Base-by-base conservation (phyloP, 2,888 invertebrate genomes). In the Leucozona laternaria region DNA sequence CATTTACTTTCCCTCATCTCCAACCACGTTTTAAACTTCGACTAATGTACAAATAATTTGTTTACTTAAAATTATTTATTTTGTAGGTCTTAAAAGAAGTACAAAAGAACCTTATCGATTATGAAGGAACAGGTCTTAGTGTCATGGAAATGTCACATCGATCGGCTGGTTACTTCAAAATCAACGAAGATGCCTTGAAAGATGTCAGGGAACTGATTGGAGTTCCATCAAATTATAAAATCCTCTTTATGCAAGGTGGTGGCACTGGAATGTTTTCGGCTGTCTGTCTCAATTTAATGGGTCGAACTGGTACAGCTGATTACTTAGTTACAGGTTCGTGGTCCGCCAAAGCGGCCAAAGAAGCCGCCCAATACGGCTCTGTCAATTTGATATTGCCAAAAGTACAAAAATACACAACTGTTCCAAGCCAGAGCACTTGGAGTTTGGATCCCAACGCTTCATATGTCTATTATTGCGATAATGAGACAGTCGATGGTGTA, bases 401-500 rank as follows among this genome's bases (percentile, higher is more conserved):
- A 89, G 93, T 94, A 0, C 94, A 94, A n/a, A 95, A 95, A 89
- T 97, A 96, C 90, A 95, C 94, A 6, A 94, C 95, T 62, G 96
- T 98, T 88, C 97, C 98, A 0, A 94, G 96, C 71, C 94, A 94
- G 79, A 94, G 94, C 0, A 94, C 94, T 3, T 98, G 98, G 98
- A 97, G 96, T 25, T 93, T 98, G 11, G 95, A 96, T 91, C 95
- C 97, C 0, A 96, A 98, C 81, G 99, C 99, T 20, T 97, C 98
- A 0, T 99, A 98, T 91, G 95, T 99, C 1, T 98, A 98, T 91
- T 98, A 98, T 91, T 99, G 99, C 92, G 97, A 96, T 89, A 99
- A 99, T 92, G 99, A 99, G 94, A 99, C 99, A 13, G 97, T 99
- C 80, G 97, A 99, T 91, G 99, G 98, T 68, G 95, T 98, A 17